Conservation (phyloP, 1,140 invertebrate species). For the Anthonomus grandis region DNA sequence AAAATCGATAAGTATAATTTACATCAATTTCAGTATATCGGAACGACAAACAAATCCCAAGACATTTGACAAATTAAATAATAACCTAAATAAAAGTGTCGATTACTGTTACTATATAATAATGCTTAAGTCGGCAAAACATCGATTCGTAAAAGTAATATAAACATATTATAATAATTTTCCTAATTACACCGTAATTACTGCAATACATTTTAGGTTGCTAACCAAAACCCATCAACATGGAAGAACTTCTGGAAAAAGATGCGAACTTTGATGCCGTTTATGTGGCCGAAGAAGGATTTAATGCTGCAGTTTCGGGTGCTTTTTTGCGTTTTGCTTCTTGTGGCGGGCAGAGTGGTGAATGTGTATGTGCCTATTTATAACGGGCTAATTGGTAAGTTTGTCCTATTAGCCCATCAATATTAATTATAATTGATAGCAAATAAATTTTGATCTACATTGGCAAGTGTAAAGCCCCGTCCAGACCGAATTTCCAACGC, state of each 20-base stretch:
- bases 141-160: no score
- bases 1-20: no score
- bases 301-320: slow-evolving; percentile 76
- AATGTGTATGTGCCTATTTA: slow-evolving; percentile 94
- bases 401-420: no score
- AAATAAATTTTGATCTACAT: no score
- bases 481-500: no score
- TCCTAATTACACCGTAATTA: slow-evolving; percentile 3
- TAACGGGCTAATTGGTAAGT: slow-evolving; percentile 77
- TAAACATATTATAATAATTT: slow-evolving; percentile 11
- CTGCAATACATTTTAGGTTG: slow-evolving; percentile 52
- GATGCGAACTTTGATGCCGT: slow-evolving; percentile 76
- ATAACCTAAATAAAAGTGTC: neutral
- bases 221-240: slow-evolving; percentile 64
- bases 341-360: slow-evolving; percentile 78
- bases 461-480: no score
- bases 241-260: slow-evolving; percentile 78
- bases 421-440: no score
- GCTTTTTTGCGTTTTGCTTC: slow-evolving; percentile 74
- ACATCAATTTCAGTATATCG: no score
- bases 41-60: no score
- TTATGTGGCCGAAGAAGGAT: slow-evolving; percentile 91
- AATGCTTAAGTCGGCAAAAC: no score
- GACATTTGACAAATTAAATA: neutral
- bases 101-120: no score